These are phyloP conservation scores for Haemorhous mexicanus DNA, from an alignment of 2,113 vertebrate genomes.

Conservation along the genomic window DNA sequence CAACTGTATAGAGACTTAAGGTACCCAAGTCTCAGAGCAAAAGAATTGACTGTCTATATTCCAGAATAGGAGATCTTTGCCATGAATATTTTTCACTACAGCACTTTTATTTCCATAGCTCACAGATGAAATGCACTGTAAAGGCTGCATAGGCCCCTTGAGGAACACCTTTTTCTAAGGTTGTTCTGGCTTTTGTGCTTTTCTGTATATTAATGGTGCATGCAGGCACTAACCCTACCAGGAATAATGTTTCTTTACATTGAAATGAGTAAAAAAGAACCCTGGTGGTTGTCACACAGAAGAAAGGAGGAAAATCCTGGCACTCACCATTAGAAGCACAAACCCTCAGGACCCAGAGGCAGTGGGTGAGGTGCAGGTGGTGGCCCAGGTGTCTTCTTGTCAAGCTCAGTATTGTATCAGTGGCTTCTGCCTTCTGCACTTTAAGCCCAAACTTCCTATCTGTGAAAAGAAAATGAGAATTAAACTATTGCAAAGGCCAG, in stretches of 20 bases:
- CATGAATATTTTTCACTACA: neutral
- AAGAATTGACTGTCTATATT: neutral
- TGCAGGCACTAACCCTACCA: neutral
- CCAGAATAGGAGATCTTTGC: neutral
- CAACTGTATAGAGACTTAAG: neutral
- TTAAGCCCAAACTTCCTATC: constrained; percentile 87
- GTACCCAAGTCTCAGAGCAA: neutral
- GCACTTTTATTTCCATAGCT: neutral
- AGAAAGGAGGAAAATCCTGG: neutral
- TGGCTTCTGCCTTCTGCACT: constrained; percentile 82
- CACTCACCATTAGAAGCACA: constrained; percentile 82
- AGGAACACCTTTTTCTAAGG: neutral
- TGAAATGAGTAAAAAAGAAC: neutral
- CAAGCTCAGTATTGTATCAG: constrained; percentile 80
- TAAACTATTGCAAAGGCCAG: neutral
- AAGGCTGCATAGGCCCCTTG: neutral
- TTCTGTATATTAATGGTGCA: neutral
- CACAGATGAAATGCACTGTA: neutral
- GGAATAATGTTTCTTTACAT: neutral
- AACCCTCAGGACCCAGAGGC: constrained; percentile 83
- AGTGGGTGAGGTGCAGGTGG: constrained; percentile 77
- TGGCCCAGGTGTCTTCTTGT: constrained; percentile 75
- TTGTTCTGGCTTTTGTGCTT: neutral
- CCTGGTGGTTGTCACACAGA: neutral
- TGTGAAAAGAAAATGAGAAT: constrained; percentile 40